A percentile compares a stretch with the other conserved stretches of the same genome.
Evolutionary conservation across 1,140 invertebrate species (phyloP).

Genomic region (Drosophila persimilis): DNA sequence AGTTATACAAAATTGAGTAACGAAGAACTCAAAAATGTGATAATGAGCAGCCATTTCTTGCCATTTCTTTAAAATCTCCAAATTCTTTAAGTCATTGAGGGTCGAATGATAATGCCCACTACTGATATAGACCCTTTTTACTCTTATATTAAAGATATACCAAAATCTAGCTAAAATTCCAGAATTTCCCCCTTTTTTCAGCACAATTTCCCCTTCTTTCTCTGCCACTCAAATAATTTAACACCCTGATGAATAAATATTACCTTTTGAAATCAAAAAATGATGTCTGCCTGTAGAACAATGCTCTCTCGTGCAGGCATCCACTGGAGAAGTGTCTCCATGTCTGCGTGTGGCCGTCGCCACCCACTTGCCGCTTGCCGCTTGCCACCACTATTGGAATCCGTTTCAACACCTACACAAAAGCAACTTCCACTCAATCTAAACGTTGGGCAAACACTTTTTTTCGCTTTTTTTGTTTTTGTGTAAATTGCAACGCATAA

Average conservation of each 20-base stretch:
- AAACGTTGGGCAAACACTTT: slow-evolving; percentile 68
- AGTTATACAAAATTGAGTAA: no score
- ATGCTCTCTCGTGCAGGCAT: not conserved
- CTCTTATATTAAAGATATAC: no score
- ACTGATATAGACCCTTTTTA: no score
- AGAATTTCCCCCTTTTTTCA: not conserved
- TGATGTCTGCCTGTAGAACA: slow-evolving; percentile 5
- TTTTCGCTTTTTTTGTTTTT: slow-evolving; percentile 39
- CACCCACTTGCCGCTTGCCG: no score
- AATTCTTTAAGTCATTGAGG: no score
- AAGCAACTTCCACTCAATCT: slow-evolving; percentile 71
- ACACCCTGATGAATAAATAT: slow-evolving; percentile 44
- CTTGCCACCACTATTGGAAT: slow-evolving; percentile 16
- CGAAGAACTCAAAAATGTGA: no score
- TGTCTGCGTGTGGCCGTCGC: not conserved
- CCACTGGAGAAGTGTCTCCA: slow-evolving; percentile 12
- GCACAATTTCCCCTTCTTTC: not conserved
- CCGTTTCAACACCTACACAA: slow-evolving; percentile 54
- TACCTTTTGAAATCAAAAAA: not conserved
- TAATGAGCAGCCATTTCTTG: no score
- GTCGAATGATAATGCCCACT: no score
- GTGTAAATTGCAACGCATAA: slow-evolving; percentile 79
- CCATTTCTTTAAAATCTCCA: no score
- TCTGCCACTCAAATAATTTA: slow-evolving; percentile 10
- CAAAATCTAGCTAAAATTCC: no score